These are phyloP conservation scores for Corythornis vintsioides DNA, from an alignment of 2,113 vertebrate species.

Conservation along the genomic window DNA sequence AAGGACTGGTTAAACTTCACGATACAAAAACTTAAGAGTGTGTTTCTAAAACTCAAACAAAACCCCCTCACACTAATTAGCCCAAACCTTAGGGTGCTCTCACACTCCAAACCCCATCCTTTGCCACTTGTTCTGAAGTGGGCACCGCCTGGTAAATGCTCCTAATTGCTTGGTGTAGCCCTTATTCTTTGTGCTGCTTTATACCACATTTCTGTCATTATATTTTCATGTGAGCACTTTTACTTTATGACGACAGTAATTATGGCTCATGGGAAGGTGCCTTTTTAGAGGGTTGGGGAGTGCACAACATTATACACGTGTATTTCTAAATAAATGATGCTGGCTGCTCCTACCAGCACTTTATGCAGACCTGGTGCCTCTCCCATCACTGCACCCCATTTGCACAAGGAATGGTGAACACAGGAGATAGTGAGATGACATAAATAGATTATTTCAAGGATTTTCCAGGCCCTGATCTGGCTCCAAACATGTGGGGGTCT, in stretches of 20 bases:
- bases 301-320: fast-evolving
- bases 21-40: fast-evolving
- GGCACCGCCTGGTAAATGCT: neutral
- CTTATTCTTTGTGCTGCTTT: neutral
- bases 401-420: fast-evolving
- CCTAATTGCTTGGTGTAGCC: neutral
- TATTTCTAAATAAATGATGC: neutral
- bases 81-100: neutral
- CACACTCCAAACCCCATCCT: neutral
- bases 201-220: neutral
- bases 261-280: neutral
- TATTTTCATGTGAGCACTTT: neutral
- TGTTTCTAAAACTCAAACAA: neutral
- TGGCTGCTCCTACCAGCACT: neutral
- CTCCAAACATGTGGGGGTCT: neutral
- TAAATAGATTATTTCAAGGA: neutral
- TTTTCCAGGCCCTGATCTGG: neutral
- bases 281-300: neutral
- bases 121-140: neutral
- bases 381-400: too few relatives aligned
- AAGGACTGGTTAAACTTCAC: neutral
- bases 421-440: fast-evolving
- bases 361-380: neutral
- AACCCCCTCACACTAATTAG: neutral
- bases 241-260: neutral